These are phyloP conservation scores for Rhinolophus sinicus DNA, from an alignment of 2,113 vertebrate species.

Conservation along the genomic window DNA sequence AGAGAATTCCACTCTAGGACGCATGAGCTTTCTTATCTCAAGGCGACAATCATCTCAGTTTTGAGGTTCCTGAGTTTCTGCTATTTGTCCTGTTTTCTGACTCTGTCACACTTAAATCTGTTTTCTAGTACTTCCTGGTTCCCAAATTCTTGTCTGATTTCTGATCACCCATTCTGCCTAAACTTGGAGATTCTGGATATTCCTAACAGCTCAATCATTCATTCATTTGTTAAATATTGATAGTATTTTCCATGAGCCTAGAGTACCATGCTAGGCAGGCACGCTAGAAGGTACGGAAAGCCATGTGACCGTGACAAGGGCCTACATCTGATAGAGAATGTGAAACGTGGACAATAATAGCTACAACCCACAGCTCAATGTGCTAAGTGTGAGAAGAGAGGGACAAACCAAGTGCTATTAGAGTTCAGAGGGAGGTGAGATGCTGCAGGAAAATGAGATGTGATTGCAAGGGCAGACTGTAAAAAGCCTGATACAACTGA, in stretches of 20 bases:
- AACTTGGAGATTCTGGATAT: neutral
- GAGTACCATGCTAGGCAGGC: neutral
- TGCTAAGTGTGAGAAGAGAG: conserved; percentile 63
- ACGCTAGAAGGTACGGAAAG: neutral
- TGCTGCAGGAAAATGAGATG: neutral
- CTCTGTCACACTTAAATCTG: neutral
- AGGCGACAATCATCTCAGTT: neutral
- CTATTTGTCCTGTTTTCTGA: neutral
- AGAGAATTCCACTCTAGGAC: neutral
- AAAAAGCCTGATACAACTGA: neutral
- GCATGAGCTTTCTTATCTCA: neutral
- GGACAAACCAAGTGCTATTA: conserved; percentile 24
- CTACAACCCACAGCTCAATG: neutral
- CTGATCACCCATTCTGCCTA: neutral
- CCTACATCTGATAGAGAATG: neutral
- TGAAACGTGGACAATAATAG: conserved; percentile 52
- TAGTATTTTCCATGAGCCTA: neutral
- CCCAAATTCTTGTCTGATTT: neutral
- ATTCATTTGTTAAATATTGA: conserved; percentile 27
- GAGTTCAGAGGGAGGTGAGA: conserved; percentile 41
- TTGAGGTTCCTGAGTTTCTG: neutral
- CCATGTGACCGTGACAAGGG: neutral
- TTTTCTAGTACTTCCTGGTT: neutral
- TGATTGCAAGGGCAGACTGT: neutral
- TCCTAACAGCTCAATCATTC: neutral